Evolutionary conservation across 2,797 vertebrate genomes (phyloP).

Genomic region (Schizopygopsis malacanthus): DNA sequence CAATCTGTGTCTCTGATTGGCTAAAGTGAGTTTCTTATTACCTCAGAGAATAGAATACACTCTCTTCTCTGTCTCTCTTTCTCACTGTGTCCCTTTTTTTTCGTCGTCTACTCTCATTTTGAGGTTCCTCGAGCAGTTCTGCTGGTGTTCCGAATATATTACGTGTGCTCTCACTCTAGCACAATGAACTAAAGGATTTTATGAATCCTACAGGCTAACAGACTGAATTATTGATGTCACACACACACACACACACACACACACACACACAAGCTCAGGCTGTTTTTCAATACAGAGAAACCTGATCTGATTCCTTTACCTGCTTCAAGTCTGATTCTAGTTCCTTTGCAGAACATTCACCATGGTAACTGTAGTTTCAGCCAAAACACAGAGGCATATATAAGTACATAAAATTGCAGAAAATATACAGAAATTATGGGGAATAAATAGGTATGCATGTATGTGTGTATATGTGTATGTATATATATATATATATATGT

Average conservation of each 20-base stretch:
- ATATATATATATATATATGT: too few relatives aligned
- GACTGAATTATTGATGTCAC: conserved; percentile 48
- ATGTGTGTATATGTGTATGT: too few relatives aligned
- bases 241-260: conserved; percentile 18
- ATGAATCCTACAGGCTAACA: conserved; percentile 55
- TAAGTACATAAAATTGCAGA: not conserved
- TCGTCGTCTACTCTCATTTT: not conserved
- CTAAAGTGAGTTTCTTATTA: conserved; percentile 50
- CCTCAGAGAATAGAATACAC: conserved; percentile 15
- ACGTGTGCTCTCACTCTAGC: conserved; percentile 48
- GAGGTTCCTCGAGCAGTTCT: conserved; percentile 15
- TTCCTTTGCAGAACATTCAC: not conserved
- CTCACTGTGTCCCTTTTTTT: not conserved
- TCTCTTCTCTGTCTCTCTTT: not conserved
- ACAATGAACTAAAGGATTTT: conserved; percentile 59
- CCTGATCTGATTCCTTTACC: conserved; percentile 16
- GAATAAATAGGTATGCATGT: not conserved
- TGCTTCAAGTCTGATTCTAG: not conserved
- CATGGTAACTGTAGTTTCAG: not conserved
- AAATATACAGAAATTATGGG: not conserved
- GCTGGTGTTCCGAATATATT: conserved; percentile 56
- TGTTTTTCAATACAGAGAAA: conserved; percentile 5
- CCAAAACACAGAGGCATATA: not conserved
- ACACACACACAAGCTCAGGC: not conserved
- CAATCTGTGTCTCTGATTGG: conserved; percentile 40